Evolutionary conservation across 2,888 invertebrate species (phyloP), one percentile per base, ranked within the genome.

Genomic region (Liposcelis brunnea): DNA sequence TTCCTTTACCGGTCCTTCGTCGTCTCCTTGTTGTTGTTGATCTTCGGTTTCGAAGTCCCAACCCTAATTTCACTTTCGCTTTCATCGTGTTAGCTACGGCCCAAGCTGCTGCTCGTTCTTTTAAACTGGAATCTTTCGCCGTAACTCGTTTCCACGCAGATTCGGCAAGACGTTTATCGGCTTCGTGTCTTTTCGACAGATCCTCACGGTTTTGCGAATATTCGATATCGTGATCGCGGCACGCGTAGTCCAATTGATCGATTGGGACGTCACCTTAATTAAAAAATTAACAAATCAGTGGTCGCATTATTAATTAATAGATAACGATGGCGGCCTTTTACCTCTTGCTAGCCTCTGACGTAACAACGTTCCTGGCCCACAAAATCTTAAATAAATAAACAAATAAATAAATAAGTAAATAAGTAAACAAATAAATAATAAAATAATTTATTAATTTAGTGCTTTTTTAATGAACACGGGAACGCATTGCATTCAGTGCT

Each of bases 251-350:
- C 21, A 60, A 50, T 4, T 48, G 49, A 52, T 59, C 57, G 26
- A 57, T 51, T 15, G 60, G 59, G 31, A 34, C 46, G 54, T 62
- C 60, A 15, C 58, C 59, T 37, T 60, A 47, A 26, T n/a, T n/a
- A n/a, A n/a, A n/a, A n/a, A n/a, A n/a, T n/a, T n/a, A n/a, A n/a
- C n/a, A n/a, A n/a, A n/a, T n/a, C n/a, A n/a, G n/a, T n/a, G n/a
- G n/a, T n/a, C n/a, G n/a, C n/a, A n/a, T n/a, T n/a, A n/a, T n/a
- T n/a, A n/a, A n/a, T n/a, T n/a, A n/a, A n/a, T n/a, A n/a, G n/a
- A n/a, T n/a, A n/a, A n/a, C n/a, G n/a, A n/a, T n/a, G n/a, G n/a
- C n/a, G n/a, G n/a, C n/a, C n/a, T n/a, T n/a, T n/a, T n/a, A n/a
- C n/a, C n/a, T 37, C 60, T 47, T 19, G 49, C 51, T 38, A 59